Percentiles rank a stretch among this genome's conserved stretches.
Evolutionary conservation across 2,797 vertebrate genomes (phyloP).

Genomic region (Acridotheres tristis): DNA sequence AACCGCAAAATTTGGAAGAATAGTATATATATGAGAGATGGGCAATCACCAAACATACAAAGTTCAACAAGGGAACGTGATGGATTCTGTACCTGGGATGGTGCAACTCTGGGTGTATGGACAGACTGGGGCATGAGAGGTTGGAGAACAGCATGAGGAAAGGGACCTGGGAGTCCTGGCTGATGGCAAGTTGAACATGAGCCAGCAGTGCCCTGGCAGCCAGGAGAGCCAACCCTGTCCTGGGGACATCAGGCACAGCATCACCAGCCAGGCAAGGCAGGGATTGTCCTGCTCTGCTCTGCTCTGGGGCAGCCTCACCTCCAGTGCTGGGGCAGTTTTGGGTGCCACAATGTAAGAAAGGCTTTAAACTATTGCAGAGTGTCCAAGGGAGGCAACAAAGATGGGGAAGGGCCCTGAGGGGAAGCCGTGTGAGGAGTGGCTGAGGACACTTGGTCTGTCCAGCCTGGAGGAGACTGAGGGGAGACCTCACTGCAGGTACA

Average conservation of each 20-base stretch:
- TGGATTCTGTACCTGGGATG: not conserved
- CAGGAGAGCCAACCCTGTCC: not conserved
- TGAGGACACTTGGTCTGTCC: too few relatives aligned
- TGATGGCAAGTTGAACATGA: fast-evolving
- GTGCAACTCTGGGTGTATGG: fast-evolving
- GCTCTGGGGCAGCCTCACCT: not conserved
- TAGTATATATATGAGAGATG: not conserved
- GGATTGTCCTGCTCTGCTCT: not conserved
- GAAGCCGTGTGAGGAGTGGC: too few relatives aligned
- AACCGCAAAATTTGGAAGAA: not conserved
- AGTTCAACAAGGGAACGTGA: not conserved
- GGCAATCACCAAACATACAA: not conserved
- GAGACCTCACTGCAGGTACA: too few relatives aligned
- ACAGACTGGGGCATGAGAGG: not conserved
- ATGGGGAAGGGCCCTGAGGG: too few relatives aligned
- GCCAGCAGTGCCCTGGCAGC: not conserved
- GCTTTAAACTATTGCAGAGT: too few relatives aligned
- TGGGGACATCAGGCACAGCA: not conserved
- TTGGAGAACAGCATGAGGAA: not conserved
- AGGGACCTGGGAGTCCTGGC: fast-evolving
- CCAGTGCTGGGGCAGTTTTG: not conserved
- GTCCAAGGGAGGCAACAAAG: too few relatives aligned
- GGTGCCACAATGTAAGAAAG: fast-evolving
- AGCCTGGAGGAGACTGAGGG: too few relatives aligned
- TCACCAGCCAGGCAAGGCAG: fast-evolving